Evolutionary conservation across 2,888 invertebrate genomes (phyloP), one percentile per base, ranked within the genome.

Genomic region (Elmis aenea): DNA sequence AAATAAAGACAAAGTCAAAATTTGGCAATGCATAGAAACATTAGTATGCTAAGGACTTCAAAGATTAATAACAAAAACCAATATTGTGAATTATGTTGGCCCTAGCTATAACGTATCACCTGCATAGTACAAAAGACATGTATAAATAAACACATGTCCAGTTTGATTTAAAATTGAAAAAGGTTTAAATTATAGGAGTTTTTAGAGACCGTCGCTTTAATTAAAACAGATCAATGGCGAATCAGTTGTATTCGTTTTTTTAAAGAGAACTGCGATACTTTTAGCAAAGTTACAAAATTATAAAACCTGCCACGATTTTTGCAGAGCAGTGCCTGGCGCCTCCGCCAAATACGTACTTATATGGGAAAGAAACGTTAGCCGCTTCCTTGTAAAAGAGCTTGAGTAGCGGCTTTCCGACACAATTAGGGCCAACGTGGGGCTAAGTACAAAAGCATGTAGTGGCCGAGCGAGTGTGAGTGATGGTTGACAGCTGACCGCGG

Each of bases 391-490:
- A 42, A 48, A 33, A 29, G 40, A 31, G 33, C 31, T 26, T 15
- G 36, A 32, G 36, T 31, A 33, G 28, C 42, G 32, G 63, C 63
- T 65, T 64, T 63, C 64, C 64, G 61, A 62, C 64, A 63, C 66
- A 68, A 68, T 67, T 67, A 68, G 67, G 62, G 55, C 55, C 52
- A 56, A 57, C 58, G 55, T 53, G 59, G 62, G 62, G 61, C 67
- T 69, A 69, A 69, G 69, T 69, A 68, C 63, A 69, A 68, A 69
- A 68, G 62, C 69, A 60, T 69, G 68, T 69, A 66, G 64, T 57
- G 63, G 66, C 61, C 62, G 48, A 56, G 59, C 61, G 58, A 57
- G 60, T 54, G 64, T 66, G 68, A 68, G 67, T 67, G 68, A 68
- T 67, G 66, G 65, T 57, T 65, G 66, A 66, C 66, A 64, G 64